Percentiles rank a stretch among this genome's conserved stretches.
phyloP scores from a whole-genome alignment of 2,888 invertebrate genomes.

The Nesidiocoris tenuis region DNA sequence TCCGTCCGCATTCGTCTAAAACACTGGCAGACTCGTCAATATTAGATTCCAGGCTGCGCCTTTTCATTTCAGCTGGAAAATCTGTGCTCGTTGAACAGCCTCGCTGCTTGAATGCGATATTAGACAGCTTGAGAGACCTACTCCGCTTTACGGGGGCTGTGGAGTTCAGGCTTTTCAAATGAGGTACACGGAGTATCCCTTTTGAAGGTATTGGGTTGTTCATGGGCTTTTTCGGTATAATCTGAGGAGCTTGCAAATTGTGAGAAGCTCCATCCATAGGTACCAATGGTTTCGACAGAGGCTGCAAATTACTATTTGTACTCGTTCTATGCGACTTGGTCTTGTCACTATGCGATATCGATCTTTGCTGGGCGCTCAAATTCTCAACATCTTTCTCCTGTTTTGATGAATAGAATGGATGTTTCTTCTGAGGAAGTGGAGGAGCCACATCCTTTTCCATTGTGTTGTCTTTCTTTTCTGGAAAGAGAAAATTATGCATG shows the following conservation, averaged over 20 bases:
- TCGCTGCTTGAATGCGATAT: constrained; percentile 52
- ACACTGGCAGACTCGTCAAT: constrained; percentile 46
- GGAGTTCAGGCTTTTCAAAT: constrained; percentile 48
- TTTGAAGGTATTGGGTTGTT: constrained; percentile 49
- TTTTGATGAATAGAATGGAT: constrained; percentile 51
- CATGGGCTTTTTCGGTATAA: constrained; percentile 9
- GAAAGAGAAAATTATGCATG: constrained; percentile 45
- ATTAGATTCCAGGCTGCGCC: constrained; percentile 49
- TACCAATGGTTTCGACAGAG: neutral
- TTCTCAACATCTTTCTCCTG: constrained; percentile 54
- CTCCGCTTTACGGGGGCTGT: constrained; percentile 54
- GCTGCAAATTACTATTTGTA: neutral
- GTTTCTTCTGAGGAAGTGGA: constrained; percentile 52
- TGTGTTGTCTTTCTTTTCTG: constrained; percentile 52
- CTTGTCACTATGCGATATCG: constrained; percentile 33
- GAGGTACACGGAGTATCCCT: constrained; percentile 49
- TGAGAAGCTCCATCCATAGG: neutral
- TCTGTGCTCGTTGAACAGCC: constrained; percentile 47
- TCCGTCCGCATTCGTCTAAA: neutral
- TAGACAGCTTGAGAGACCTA: constrained; percentile 54
- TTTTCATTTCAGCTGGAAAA: constrained; percentile 42
- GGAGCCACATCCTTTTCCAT: constrained; percentile 50
- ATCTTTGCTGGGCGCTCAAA: constrained; percentile 52
- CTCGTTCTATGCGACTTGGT: neutral
- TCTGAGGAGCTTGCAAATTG: neutral